Conservation (phyloP, 2,113 vertebrate species). For the Cyprinodon brontotheroides region DNA sequence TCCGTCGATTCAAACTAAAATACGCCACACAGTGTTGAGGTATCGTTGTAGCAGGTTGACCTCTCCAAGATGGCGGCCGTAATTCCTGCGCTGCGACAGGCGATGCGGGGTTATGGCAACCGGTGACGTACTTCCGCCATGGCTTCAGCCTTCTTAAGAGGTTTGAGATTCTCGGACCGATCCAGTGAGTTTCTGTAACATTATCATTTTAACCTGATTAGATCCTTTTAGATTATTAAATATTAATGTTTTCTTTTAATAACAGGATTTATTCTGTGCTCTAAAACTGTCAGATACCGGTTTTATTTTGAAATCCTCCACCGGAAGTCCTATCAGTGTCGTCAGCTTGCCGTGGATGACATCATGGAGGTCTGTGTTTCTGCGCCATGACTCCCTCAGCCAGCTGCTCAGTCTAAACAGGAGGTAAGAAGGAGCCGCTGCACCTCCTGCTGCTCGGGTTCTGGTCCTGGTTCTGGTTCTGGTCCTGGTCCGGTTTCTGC, state of each 20-base stretch:
- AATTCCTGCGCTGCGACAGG: too few relatives aligned
- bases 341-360: conserved; percentile 47
- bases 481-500: not conserved
- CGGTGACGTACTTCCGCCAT: too few relatives aligned
- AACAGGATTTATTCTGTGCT: not conserved
- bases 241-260: too few relatives aligned
- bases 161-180: too few relatives aligned
- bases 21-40: too few relatives aligned
- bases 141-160: too few relatives aligned
- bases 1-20: too few relatives aligned
- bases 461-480: not conserved
- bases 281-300: not conserved
- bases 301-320: conserved; percentile 17
- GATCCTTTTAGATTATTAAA: not conserved
- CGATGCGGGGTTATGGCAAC: too few relatives aligned
- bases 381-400: conserved; percentile 37
- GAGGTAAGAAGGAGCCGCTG: conserved; percentile 5
- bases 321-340: conserved; percentile 6
- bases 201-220: not conserved
- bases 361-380: conserved; percentile 47
- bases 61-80: too few relatives aligned
- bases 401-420: not conserved
- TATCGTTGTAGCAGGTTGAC: too few relatives aligned
- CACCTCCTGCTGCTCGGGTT: not conserved
- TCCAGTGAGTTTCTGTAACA: not conserved